Base-by-base conservation (phyloP, 2,888 invertebrate species). In the Drosophila putrida region DNA sequence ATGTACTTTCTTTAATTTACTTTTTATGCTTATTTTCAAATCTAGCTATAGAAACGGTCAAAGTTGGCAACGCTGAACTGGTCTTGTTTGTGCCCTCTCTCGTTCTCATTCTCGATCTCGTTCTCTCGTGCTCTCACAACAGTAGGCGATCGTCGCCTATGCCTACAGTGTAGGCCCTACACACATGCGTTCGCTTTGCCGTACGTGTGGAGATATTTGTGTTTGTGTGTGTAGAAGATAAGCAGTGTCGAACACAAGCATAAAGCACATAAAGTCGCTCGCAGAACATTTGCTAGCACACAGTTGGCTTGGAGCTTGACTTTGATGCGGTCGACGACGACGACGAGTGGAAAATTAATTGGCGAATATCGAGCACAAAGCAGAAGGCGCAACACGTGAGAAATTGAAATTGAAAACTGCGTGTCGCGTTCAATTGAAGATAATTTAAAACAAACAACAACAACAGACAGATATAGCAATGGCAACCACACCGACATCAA, bases 311-410 rank as follows among this genome's bases (percentile, higher is more conserved):
- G 47, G 57, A 83, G 81, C 86, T 69, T 65, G 71, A 78, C 85
- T 85, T 78, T 55, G 70, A 47, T 9, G 47, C 67, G 36, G 67
- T 68, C 64, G 61, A 38, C 13, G 6, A 10, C 44, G 4, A 47
- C 35, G 10, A 15, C 39, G 50, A 13, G 44, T 35, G 36, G 13
- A 11, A 31, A 13, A 31, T n/a, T 41, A 25, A 28, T 36, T 20
- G 13, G 15, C 74, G 80, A 81, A 78, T 66, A 65, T 36, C 50
- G 28, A 81, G 59, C 59, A 61, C 60, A 82, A 83, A 82, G 70
- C 67, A 15, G 25, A 67, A 46, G 53, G 66, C 62, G 77, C 81
- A 84, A 84, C 83, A 87, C 83, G 83, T 83, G 83, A 81, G 58
- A 65, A 44, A 44, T 57, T 47, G 47, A 55, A 66, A 63, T 60